Conservation (phyloP, 2,113 vertebrate genomes). For the Bettongia penicillata region DNA sequence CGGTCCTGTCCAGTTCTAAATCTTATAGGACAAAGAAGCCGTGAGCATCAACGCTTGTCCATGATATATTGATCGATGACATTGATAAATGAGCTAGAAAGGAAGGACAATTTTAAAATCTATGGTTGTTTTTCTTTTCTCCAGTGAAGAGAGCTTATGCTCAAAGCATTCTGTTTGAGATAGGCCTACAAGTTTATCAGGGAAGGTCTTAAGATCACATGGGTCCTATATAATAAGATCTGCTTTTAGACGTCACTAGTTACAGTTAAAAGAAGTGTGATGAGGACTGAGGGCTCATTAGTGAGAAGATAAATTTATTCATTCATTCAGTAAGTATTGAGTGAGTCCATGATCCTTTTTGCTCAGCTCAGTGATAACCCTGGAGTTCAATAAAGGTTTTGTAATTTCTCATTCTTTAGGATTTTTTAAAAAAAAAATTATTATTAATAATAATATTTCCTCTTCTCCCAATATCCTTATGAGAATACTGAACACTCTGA, state of each 20-base stretch:
- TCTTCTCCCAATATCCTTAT: neutral
- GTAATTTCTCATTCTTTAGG: neutral
- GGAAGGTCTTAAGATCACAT: neutral
- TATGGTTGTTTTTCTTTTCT: neutral
- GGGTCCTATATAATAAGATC: neutral
- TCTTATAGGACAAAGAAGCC: neutral
- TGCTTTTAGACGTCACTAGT: neutral
- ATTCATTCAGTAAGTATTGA: neutral
- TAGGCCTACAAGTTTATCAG: neutral
- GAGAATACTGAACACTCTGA: neutral
- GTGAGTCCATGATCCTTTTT: neutral
- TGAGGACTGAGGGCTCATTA: neutral
- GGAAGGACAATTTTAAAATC: neutral
- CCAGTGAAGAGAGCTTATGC: neutral
- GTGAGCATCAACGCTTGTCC: neutral
- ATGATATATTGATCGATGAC: neutral
- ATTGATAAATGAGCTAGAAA: neutral
- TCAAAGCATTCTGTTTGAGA: neutral
- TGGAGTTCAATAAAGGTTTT: neutral
- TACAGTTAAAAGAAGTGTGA: neutral
- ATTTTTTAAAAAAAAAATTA: neutral
- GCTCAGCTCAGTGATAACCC: neutral
- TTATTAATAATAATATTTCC: neutral
- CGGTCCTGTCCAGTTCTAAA: neutral
- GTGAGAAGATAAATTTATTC: neutral